phyloP scores from a whole-genome alignment of 2,888 invertebrate genomes.

The Athrips mouffetella region DNA sequence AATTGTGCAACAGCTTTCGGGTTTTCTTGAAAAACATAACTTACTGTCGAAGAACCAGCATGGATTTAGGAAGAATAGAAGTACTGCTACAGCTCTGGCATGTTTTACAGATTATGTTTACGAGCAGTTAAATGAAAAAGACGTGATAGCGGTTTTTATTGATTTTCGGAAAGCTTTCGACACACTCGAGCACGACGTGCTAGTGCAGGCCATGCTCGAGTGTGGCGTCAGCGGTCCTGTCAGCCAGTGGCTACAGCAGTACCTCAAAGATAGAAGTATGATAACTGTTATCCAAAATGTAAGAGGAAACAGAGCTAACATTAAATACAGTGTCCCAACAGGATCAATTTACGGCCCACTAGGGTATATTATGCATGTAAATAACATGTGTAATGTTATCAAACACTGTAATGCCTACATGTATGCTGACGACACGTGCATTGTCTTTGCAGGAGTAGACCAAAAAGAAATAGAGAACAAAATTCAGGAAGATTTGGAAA shows the following conservation, averaged over 20 bases:
- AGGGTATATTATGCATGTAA: constrained; percentile 25
- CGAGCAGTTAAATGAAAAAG: not conserved
- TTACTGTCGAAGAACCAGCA: not conserved
- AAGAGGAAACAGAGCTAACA: not conserved
- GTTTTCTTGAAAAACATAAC: not conserved
- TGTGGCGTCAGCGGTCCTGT: constrained; percentile 23
- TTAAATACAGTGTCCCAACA: constrained; percentile 19
- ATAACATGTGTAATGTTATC: constrained; percentile 20
- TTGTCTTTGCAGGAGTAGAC: not conserved
- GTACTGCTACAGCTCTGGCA: not conserved
- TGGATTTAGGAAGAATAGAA: not conserved
- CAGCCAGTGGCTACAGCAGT: constrained; percentile 3
- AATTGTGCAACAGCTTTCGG: not conserved
- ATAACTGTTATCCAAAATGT: not conserved
- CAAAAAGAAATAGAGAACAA: not conserved
- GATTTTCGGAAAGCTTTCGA: not conserved
- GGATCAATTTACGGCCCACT: constrained; percentile 23
- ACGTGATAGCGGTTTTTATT: not conserved
- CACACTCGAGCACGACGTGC: not conserved
- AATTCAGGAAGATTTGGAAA: not conserved
- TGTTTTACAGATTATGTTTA: constrained; percentile 11
- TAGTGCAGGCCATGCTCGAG: constrained; percentile 24
- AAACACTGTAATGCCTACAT: constrained; percentile 17
- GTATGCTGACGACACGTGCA: constrained; percentile 25
- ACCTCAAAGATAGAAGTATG: no score